Base-by-base conservation (phyloP, 2,113 vertebrate genomes). In the Bubo blakistoni region DNA sequence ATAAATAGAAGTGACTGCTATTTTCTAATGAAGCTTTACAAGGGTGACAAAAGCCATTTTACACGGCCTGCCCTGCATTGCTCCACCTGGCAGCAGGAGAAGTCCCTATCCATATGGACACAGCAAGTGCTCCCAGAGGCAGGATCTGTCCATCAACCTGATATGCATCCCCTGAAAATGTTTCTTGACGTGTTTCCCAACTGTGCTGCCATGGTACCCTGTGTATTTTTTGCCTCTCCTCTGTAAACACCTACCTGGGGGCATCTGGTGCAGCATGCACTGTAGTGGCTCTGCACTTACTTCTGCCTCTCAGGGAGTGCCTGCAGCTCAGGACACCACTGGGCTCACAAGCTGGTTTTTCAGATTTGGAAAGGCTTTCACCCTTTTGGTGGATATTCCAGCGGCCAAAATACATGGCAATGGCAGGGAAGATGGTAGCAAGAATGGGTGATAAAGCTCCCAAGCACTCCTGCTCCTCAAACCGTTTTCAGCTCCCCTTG, bases 271-370 rank as follows among this genome's bases (percentile, higher is more conserved):
- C 15, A 36, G 47, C 63, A 40, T 4, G 32, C 0, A 3, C 58
- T 4, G 0, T 10, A 14, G 59, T 7, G 6, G 34, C 26, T 86
- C 21, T 42, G 38, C 29, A 4, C 9, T 27, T 18, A 24, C 10
- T 52, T 76, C 52, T 81, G 30, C n/a, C 46, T 47, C 36, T 77
- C 26, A 6, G 2, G 6, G 46, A 42, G 46, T 22, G 55, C 61
- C 61, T 70, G 49, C 1, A 7, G 38, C 36, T 44, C 49, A 29
- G 67, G 22, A 32, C 27, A 62, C 49, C 3, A 0, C 40, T 30
- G 29, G 15, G 34, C 58, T 90, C 25, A 49, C 51, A 46, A 52
- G 38, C 62, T 65, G 55, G 4, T 59, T 69, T 70, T 81, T 36
- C 25, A 61, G 25, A 30, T 67, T 11, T 78, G 32, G 46, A 66